Conservation (phyloP, 2,113 vertebrate genomes). For the Recurvirostra avosetta region DNA sequence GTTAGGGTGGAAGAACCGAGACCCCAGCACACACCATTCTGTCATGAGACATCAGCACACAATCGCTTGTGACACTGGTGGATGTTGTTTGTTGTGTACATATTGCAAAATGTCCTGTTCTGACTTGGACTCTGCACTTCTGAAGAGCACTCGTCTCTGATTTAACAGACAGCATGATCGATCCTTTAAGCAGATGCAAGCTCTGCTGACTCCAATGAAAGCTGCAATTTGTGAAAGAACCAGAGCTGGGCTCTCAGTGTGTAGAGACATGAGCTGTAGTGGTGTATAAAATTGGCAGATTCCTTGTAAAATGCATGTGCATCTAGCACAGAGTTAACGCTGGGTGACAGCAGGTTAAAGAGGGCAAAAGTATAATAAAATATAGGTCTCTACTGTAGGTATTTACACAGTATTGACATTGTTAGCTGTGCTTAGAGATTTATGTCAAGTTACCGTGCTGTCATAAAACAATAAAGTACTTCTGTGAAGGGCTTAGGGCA, state of each 20-base stretch:
- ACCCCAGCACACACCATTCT: neutral
- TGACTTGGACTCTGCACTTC: neutral
- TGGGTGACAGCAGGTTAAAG: neutral
- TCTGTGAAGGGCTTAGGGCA: slow-evolving; percentile 37
- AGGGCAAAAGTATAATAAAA: neutral
- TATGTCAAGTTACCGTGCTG: neutral
- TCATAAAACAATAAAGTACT: slow-evolving; percentile 61
- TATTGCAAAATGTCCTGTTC: neutral
- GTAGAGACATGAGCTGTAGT: neutral
- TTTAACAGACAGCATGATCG: neutral
- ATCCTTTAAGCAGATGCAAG: neutral
- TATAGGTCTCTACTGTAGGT: neutral
- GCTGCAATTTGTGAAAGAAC: neutral
- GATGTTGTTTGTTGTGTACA: neutral
- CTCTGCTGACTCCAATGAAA: neutral
- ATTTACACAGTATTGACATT: slow-evolving; percentile 35
- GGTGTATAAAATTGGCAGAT: neutral
- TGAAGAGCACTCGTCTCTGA: neutral
- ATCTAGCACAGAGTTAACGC: neutral
- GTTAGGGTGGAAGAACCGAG: neutral
- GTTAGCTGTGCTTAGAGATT: slow-evolving; percentile 20
- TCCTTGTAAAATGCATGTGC: neutral
- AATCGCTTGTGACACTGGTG: neutral
- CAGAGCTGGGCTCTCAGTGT: neutral
- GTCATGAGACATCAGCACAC: fast-evolving